Evolutionary conservation across 2,113 vertebrate genomes (phyloP), one percentile per base, ranked within the genome.

Genomic region (Machaerirhynchus nigripectus): DNA sequence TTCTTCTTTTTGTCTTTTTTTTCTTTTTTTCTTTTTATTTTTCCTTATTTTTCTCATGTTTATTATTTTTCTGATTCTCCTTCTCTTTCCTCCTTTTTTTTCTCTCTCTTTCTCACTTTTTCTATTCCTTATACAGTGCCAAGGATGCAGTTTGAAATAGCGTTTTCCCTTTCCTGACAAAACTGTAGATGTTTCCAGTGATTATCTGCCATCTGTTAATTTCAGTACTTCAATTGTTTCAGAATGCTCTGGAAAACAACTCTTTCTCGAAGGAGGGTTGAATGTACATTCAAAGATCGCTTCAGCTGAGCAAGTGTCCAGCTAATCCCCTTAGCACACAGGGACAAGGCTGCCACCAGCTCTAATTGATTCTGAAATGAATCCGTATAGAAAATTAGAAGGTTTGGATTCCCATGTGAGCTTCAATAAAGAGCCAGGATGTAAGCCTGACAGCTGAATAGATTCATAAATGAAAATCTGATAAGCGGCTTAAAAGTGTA

Each of bases 351-450:
- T 97, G 97, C 98, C 97, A 98, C 98, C 97, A 98, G 96, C 97
- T 97, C 98, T 99, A 99, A 99, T 99, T 99, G 98, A 99, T 99
- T 99, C 98, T 98, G 98, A 99, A 99, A 99, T 97, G 98, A 98
- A 98, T 98, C 98, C 95, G 97, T 97, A 97, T 98, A 98, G 97
- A 97, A 98, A 98, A 98, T 98, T 97, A 98, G 98, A 98, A 97
- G 98, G 98, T 98, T 98, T 97, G 97, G 96, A 98, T 98, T 98
- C 98, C 98, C 98, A 95, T 95, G 98, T 97, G 97, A 97, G 97
- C 94, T 97, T 97, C 97, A 98, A 98, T 98, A 97, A 97, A 97
- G 94, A 97, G 96, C 95, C 97, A 97, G 97, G 95, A 97, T 98
- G 97, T 98, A 98, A 98, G 97, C 94, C 95, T 97, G 98, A 98